Conservation (phyloP, 1,140 invertebrate genomes). For the Heliconius eleuchia region DNA sequence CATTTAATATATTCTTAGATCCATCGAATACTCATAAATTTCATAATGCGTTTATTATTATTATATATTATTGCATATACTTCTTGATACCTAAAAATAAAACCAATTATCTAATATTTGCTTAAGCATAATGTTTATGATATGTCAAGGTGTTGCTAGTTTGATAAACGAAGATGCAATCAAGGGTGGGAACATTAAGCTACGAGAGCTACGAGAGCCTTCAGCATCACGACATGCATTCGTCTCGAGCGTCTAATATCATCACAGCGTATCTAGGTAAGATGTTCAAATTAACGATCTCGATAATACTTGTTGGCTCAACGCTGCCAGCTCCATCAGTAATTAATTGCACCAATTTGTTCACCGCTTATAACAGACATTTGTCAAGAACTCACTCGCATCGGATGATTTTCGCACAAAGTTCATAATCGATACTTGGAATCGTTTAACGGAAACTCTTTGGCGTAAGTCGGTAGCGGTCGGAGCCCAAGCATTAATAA, state of each 20-base stretch:
- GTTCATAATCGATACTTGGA: slow-evolving; percentile 75
- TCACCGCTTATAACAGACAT: slow-evolving; percentile 78
- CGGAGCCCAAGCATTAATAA: slow-evolving; percentile 55
- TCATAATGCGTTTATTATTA: no score
- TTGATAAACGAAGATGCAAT: slow-evolving; percentile 30
- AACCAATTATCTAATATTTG: neutral
- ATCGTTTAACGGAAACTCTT: slow-evolving; percentile 57
- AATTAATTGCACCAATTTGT: slow-evolving; percentile 80
- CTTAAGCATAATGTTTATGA: neutral
- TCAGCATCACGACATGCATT: slow-evolving; percentile 46
- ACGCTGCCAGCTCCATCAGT: slow-evolving; percentile 64
- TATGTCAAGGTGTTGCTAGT: neutral
- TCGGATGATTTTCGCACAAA: slow-evolving; percentile 74
- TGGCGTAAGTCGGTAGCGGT: slow-evolving; percentile 50
- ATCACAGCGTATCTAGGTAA: slow-evolving; percentile 59
- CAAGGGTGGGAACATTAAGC: slow-evolving; percentile 31
- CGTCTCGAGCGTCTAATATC: slow-evolving; percentile 61
- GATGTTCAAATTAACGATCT: slow-evolving; percentile 80
- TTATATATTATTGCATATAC: no score
- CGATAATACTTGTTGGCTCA: slow-evolving; percentile 79
- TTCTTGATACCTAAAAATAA: no score
- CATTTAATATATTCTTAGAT: no score
- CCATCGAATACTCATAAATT: no score
- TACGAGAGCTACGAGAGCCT: slow-evolving; percentile 10
- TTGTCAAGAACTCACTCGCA: slow-evolving; percentile 73